phyloP scores from a whole-genome alignment of 2,888 invertebrate species.

The Artemia sinica region DNA sequence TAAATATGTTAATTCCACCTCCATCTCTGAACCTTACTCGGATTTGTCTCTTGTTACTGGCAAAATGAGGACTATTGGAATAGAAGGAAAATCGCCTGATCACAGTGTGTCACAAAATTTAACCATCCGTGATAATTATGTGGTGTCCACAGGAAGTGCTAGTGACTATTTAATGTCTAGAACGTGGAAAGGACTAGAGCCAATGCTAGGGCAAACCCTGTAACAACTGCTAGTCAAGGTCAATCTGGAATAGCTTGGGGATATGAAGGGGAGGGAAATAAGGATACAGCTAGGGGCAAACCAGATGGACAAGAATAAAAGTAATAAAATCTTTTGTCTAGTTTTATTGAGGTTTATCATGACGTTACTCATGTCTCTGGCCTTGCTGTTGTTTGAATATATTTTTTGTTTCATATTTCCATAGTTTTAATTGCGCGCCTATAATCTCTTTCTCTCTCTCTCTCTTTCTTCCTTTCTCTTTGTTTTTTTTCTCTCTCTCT shows the following conservation, averaged over 20 bases:
- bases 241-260: slow-evolving; percentile 51
- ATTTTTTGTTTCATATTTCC: no score
- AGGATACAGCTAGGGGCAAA: not conserved
- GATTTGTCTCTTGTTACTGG: slow-evolving; percentile 63
- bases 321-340: no score
- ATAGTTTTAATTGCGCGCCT: no score
- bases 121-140: slow-evolving; percentile 1
- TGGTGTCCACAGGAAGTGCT: slow-evolving; percentile 33
- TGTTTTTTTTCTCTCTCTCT: no score
- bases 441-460: no score
- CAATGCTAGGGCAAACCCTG: slow-evolving; percentile 53
- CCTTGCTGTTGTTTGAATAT: no score
- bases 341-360: no score
- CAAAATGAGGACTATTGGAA: slow-evolving; percentile 39
- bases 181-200: slow-evolving; percentile 72
- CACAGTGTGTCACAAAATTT: slow-evolving; percentile 25
- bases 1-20: not conserved
- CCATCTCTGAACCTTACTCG: slow-evolving; percentile 29
- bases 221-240: slow-evolving; percentile 49
- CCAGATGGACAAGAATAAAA: not conserved
- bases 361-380: no score
- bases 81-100: slow-evolving; percentile 21
- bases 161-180: slow-evolving; percentile 46
- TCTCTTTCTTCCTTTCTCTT: no score
- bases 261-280: slow-evolving; percentile 28